phyloP scores from a whole-genome alignment of 2,797 vertebrate genomes.

The Acrocephalus scirpaceus region DNA sequence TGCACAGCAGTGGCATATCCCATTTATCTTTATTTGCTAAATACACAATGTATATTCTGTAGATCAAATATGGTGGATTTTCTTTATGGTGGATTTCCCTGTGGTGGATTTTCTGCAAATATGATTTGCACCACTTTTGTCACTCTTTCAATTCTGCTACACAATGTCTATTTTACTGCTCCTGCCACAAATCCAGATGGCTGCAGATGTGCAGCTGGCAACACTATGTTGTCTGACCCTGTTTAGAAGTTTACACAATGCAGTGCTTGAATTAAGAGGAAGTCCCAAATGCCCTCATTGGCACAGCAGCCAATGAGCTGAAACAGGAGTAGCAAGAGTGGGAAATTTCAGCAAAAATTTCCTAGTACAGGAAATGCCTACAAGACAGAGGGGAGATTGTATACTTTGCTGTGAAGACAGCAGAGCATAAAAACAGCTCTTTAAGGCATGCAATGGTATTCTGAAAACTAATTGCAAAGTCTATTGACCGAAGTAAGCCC shows the following conservation, averaged over 20 bases:
- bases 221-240: conserved; percentile 62
- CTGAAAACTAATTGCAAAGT: conserved; percentile 46
- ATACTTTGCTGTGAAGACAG: conserved; percentile 49
- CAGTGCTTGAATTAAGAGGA: conserved; percentile 63
- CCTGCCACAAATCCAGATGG: conserved; percentile 56
- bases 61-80: not conserved
- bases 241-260: conserved; percentile 61
- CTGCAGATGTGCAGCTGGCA: conserved; percentile 66
- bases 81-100: not conserved
- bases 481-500: conserved; percentile 21
- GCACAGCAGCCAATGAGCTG: conserved; percentile 49
- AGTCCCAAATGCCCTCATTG: conserved; percentile 57
- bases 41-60: not conserved
- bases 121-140: not conserved
- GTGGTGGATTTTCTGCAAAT: not conserved
- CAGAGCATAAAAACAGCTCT: conserved; percentile 64
- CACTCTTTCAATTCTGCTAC: conserved; percentile 1
- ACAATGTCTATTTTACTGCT: conserved; percentile 49
- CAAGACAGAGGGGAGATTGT: conserved; percentile 56
- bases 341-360: conserved; percentile 54
- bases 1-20: not conserved
- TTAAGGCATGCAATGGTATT: conserved; percentile 41
- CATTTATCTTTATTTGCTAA: not conserved
- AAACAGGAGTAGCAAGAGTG: conserved; percentile 40
- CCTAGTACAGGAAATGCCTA: conserved; percentile 57